Percentiles rank a stretch among this genome's conserved stretches.
These are phyloP conservation scores for Aspidapion aeneum DNA, from an alignment of 2,888 invertebrate genomes.

Conservation along the genomic window DNA sequence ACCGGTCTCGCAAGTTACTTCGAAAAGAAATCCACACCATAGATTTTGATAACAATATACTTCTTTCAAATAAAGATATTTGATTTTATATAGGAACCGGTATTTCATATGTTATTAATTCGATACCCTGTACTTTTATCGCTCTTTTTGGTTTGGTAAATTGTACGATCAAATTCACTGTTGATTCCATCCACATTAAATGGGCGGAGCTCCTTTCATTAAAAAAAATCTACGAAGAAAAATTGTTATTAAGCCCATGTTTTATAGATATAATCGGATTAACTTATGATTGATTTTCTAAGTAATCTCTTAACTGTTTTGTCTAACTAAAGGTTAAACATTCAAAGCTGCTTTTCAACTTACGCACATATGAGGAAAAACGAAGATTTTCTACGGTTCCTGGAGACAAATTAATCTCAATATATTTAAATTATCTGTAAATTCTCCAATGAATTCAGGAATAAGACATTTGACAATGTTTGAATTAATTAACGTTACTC, in stretches of 20 bases:
- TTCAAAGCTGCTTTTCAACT: no score
- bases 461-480: no score
- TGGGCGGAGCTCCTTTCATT: neutral
- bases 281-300: neutral
- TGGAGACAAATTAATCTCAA: no score
- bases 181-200: neutral
- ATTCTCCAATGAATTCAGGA: no score
- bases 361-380: no score
- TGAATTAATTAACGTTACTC: no score
- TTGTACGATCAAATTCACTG: neutral
- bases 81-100: slow-evolving; percentile 22
- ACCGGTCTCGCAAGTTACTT: slow-evolving; percentile 21
- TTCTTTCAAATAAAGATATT: slow-evolving; percentile 17
- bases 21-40: slow-evolving; percentile 14
- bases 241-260: neutral
- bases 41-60: slow-evolving; percentile 23
- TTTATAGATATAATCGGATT: neutral
- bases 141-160: neutral
- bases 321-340: neutral
- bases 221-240: neutral
- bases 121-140: slow-evolving; percentile 6
- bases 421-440: no score
- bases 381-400: no score
- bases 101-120: slow-evolving; percentile 21
- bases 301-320: neutral